phyloP scores from a whole-genome alignment of 2,797 vertebrate species.

The Cheracebus regulus region DNA sequence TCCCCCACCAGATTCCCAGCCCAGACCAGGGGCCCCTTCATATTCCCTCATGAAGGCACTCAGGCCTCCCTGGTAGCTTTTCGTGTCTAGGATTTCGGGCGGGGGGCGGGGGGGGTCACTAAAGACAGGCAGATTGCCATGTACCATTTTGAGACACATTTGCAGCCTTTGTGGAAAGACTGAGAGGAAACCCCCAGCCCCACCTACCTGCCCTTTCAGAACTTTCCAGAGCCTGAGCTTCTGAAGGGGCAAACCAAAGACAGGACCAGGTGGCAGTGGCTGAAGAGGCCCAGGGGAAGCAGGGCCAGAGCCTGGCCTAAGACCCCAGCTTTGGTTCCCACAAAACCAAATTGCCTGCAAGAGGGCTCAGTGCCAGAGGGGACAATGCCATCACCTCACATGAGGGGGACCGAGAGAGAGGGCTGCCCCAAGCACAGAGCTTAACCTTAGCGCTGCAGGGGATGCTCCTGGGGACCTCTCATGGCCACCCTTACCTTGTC shows the following conservation, averaged over 20 bases:
- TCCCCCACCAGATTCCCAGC: fast-evolving
- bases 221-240: background rate
- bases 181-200: background rate
- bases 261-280: background rate
- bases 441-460: background rate
- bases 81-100: background rate
- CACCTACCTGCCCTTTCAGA: background rate
- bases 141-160: background rate
- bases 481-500: background rate
- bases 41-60: background rate
- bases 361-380: background rate
- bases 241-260: background rate
- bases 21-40: background rate
- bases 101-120: background rate
- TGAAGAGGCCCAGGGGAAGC: background rate
- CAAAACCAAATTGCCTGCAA: background rate
- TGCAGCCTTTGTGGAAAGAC: background rate
- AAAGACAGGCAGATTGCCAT: background rate
- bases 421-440: background rate
- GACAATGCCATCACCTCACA: too few relatives aligned
- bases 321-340: background rate
- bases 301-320: background rate
- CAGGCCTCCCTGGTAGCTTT: background rate
- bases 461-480: background rate
- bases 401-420: background rate